Conservation (phyloP, 2,888 invertebrate species). For the Zaprionus lineosus region DNA sequence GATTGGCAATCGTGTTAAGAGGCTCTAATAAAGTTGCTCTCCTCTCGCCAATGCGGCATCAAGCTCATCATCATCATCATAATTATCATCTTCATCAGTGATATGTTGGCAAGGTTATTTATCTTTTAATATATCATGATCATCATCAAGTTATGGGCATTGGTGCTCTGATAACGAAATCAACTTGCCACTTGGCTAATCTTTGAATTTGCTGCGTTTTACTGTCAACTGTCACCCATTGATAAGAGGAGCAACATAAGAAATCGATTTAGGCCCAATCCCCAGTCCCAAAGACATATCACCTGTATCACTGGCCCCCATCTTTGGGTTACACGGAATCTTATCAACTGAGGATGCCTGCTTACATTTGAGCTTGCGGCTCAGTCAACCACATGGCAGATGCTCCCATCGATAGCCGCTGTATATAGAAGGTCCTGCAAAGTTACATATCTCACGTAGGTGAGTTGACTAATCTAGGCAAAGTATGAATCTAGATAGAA, state of each 20-base stretch:
- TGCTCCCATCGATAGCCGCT: slow-evolving; percentile 50
- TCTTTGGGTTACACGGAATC: slow-evolving; percentile 61
- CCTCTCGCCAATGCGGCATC: slow-evolving; percentile 12
- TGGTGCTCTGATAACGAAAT: slow-evolving; percentile 61
- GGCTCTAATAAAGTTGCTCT: slow-evolving; percentile 72
- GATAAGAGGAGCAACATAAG: slow-evolving; percentile 65
- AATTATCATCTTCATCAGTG: background rate
- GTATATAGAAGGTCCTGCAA: too few species aligned
- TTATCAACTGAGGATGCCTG: slow-evolving; percentile 61
- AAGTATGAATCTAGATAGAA: too few species aligned
- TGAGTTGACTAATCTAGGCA: slow-evolving; percentile 5
- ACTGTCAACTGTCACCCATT: slow-evolving; percentile 15
- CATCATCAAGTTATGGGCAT: slow-evolving; percentile 66
- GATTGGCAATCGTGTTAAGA: slow-evolving; percentile 71
- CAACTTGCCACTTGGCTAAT: slow-evolving; percentile 73
- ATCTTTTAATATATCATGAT: slow-evolving; percentile 71
- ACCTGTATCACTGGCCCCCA: slow-evolving; percentile 39
- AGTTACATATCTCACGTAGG: too few species aligned
- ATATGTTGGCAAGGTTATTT: slow-evolving; percentile 56
- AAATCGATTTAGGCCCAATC: slow-evolving; percentile 67
- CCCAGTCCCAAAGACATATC: slow-evolving; percentile 5
- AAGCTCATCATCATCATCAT: slow-evolving; percentile 59
- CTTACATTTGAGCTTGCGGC: slow-evolving; percentile 65
- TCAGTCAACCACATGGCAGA: slow-evolving; percentile 64
- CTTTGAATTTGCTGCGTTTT: slow-evolving; percentile 45